Conservation (phyloP, 64 coral and sea anemone genomes). For the Pachyseris speciosa region DNA sequence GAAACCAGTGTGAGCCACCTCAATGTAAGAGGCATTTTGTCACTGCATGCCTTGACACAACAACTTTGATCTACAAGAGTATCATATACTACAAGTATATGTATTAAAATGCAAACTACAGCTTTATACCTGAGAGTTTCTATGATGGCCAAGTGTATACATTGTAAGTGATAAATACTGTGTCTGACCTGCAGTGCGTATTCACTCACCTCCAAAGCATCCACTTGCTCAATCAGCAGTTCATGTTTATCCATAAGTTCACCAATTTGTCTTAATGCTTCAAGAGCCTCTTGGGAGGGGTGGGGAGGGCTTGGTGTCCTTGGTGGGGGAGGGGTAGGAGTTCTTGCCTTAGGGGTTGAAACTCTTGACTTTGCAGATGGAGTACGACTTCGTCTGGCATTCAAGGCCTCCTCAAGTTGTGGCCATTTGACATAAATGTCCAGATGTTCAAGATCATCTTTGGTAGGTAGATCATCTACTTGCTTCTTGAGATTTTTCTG, state of each 20-base stretch:
- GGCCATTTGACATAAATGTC: constrained; percentile 98
- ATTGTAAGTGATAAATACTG: too few relatives aligned
- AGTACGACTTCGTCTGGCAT: constrained; percentile 55
- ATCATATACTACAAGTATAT: too few relatives aligned
- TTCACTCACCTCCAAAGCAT: constrained; percentile 64
- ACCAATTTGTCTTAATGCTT: constrained; percentile 87
- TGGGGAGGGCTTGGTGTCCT: constrained; percentile 69
- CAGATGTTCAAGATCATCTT: constrained; percentile 74
- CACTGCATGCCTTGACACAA: too few relatives aligned
- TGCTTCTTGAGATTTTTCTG: constrained; percentile 80
- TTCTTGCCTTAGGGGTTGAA: constrained; percentile 43
- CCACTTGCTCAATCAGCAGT: constrained; percentile 67
- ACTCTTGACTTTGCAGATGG: constrained; percentile 66
- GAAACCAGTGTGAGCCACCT: too few relatives aligned
- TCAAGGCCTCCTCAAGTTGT: constrained; percentile 87
- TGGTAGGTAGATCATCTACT: constrained; percentile 86
- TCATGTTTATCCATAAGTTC: constrained; percentile 87
- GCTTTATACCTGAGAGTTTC: too few relatives aligned
- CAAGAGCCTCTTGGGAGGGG: constrained; percentile 79
- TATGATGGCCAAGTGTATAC: too few relatives aligned
- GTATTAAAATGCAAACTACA: too few relatives aligned
- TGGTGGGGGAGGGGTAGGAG: constrained; percentile 68
- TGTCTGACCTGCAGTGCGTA: too few relatives aligned
- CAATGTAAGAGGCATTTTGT: too few relatives aligned
- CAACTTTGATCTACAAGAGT: too few relatives aligned